A percentile compares a stretch with the other conserved stretches of the same genome.
These are phyloP conservation scores for Henricia sp. DNA, from an alignment of 53 echinoderm and acorn worm genomes.

Conservation along the genomic window DNA sequence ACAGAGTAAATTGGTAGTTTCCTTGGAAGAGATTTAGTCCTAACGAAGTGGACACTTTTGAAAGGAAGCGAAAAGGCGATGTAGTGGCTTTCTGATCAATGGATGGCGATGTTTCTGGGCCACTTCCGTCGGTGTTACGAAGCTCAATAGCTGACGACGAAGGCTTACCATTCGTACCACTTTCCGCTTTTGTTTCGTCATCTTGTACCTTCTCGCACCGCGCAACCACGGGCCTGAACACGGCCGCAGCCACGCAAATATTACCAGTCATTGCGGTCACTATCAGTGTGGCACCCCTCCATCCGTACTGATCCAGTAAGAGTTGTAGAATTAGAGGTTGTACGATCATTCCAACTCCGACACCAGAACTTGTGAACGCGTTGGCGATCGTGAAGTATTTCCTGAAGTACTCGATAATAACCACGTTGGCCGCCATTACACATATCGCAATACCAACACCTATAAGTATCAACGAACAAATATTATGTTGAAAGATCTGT, in stretches of 20 bases:
- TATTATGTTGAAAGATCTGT: background rate
- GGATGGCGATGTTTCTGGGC: no score
- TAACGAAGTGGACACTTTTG: background rate
- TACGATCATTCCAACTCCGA: slow-evolving; percentile 79
- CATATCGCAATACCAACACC: slow-evolving; percentile 80
- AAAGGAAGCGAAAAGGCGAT: background rate
- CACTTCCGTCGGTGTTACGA: background rate
- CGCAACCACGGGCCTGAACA: slow-evolving; percentile 57
- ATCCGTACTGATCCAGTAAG: slow-evolving; percentile 70
- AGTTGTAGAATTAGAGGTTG: slow-evolving; percentile 73
- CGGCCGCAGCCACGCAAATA: slow-evolving; percentile 70
- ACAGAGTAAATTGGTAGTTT: background rate
- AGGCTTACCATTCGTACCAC: background rate
- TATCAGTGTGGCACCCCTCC: slow-evolving; percentile 76
- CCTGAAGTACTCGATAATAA: slow-evolving; percentile 75
- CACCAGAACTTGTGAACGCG: slow-evolving; percentile 77
- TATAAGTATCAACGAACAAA: background rate
- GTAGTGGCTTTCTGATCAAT: no score
- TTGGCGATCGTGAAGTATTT: slow-evolving; percentile 81
- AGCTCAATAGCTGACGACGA: background rate
- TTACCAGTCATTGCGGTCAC: slow-evolving; percentile 71
- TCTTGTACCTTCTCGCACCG: background rate
- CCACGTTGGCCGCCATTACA: slow-evolving; percentile 72
- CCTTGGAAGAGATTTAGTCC: background rate
- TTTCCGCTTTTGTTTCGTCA: background rate